A percentile compares a stretch with the other conserved stretches of the same genome.
Conservation (phyloP, 2,888 invertebrate genomes). For the Agriopis marginaria region DNA sequence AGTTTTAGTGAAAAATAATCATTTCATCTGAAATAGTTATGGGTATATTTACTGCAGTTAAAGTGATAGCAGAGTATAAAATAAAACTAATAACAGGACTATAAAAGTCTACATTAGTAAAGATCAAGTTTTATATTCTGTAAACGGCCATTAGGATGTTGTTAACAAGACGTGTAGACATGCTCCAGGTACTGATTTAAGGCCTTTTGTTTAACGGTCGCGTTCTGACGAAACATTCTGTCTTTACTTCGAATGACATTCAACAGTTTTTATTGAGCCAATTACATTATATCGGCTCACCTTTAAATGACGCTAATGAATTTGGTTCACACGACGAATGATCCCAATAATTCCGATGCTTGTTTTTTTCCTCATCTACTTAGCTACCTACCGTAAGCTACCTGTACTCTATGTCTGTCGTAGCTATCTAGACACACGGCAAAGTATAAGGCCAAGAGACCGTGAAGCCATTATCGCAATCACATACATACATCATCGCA, state of each 20-base stretch:
- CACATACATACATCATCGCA: too few species aligned
- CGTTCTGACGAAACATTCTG: constrained; percentile 30
- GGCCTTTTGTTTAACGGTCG: constrained; percentile 31
- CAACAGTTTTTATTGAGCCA: constrained; percentile 53
- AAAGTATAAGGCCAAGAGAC: too few species aligned
- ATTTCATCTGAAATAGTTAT: too few species aligned
- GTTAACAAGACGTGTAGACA: constrained; percentile 2
- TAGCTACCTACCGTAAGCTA: background rate
- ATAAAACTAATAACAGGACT: background rate
- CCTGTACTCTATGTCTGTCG: background rate
- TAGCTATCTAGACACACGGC: background rate
- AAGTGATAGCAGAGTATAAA: background rate
- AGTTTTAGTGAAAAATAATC: too few species aligned
- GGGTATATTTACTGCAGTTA: background rate
- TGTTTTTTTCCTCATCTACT: constrained; percentile 20
- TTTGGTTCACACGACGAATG: constrained; percentile 58
- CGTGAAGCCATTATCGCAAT: too few species aligned
- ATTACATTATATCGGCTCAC: constrained; percentile 53
- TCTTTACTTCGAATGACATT: constrained; percentile 45
- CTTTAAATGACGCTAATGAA: constrained; percentile 57
- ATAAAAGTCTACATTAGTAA: constrained; percentile 22
- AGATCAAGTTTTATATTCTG: constrained; percentile 1
- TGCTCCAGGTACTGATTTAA: constrained; percentile 23
- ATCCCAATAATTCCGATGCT: constrained; percentile 38
- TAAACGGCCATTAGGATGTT: constrained; percentile 21